Conservation (phyloP, 1,140 invertebrate species). For the Globodera rostochiensis region DNA sequence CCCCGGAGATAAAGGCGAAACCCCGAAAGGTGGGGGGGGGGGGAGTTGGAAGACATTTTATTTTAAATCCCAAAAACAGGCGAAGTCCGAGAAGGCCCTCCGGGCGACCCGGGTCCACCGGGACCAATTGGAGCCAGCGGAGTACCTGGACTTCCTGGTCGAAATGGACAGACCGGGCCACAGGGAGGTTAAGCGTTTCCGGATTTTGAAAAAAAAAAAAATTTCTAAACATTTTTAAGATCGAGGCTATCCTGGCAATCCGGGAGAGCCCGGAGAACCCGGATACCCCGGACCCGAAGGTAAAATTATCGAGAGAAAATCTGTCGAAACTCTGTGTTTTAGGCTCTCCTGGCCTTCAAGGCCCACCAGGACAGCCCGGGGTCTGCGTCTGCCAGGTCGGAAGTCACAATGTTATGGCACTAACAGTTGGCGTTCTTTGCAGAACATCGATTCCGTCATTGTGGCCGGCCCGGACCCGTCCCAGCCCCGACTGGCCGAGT, state of each 20-base stretch:
- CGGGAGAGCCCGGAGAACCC: slow-evolving; percentile 51
- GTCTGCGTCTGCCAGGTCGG: slow-evolving; percentile 26
- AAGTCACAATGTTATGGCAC: slow-evolving; percentile 34
- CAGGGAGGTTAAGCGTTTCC: slow-evolving; percentile 48
- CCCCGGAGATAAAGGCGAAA: slow-evolving; percentile 65
- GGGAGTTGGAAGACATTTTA: not conserved
- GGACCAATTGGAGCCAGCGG: slow-evolving; percentile 63
- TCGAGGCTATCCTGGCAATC: slow-evolving; percentile 28
- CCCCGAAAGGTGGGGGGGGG: slow-evolving; percentile 45
- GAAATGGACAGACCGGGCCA: slow-evolving; percentile 62
- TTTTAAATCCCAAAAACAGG: slow-evolving; percentile 31
- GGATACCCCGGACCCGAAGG: slow-evolving; percentile 64
- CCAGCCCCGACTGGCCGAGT: slow-evolving; percentile 55
- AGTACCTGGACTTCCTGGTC: slow-evolving; percentile 63
- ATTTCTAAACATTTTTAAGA: slow-evolving; percentile 15
- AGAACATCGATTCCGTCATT: slow-evolving; percentile 63
- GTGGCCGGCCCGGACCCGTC: slow-evolving; percentile 55
- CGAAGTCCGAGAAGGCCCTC: slow-evolving; percentile 62
- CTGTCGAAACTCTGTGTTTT: not conserved
- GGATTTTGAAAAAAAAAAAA: not conserved
- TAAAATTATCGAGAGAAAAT: not conserved
- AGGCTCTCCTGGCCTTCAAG: slow-evolving; percentile 54
- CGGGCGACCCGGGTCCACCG: slow-evolving; percentile 60
- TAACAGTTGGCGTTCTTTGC: slow-evolving; percentile 55
- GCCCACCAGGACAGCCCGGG: slow-evolving; percentile 47